Evolutionary conservation across 2,888 invertebrate species (phyloP).

Genomic region (Hoplodrina ambigua): DNA sequence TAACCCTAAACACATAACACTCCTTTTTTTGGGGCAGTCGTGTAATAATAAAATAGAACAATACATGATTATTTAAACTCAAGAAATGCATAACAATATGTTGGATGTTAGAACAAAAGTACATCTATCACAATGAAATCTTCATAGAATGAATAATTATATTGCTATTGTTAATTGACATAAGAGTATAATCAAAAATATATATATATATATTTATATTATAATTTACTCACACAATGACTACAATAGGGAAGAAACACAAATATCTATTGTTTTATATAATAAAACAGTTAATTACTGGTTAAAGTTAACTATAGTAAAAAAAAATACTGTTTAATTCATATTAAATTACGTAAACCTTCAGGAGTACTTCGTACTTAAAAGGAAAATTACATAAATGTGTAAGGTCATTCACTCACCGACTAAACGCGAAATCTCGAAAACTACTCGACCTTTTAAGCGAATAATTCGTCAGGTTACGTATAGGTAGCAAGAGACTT

Average conservation of each 20-base stretch:
- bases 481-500: too few relatives aligned
- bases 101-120: conserved; percentile 31
- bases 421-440: too few relatives aligned
- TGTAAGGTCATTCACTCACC: too few relatives aligned
- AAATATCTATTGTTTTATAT: neutral
- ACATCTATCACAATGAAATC: conserved; percentile 22
- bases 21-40: too few relatives aligned
- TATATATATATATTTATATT: neutral
- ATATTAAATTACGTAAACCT: neutral
- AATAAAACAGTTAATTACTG: neutral
- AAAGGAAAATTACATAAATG: too few relatives aligned
- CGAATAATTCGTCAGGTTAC: too few relatives aligned
- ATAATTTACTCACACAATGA: conserved; percentile 5
- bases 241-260: neutral
- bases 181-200: conserved; percentile 19
- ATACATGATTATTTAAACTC: conserved; percentile 15
- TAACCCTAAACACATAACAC: too few relatives aligned
- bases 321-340: neutral
- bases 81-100: conserved; percentile 5
- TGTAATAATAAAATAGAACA: neutral
- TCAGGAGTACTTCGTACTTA: neutral
- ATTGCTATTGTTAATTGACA: conserved; percentile 33
- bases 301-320: neutral
- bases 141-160: conserved; percentile 16
- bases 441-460: too few relatives aligned